A percentile compares a stretch with the other conserved stretches of the same genome.
These are phyloP conservation scores for Sisor rabdophorus DNA, from an alignment of 2,113 vertebrate species.

Conservation along the genomic window DNA sequence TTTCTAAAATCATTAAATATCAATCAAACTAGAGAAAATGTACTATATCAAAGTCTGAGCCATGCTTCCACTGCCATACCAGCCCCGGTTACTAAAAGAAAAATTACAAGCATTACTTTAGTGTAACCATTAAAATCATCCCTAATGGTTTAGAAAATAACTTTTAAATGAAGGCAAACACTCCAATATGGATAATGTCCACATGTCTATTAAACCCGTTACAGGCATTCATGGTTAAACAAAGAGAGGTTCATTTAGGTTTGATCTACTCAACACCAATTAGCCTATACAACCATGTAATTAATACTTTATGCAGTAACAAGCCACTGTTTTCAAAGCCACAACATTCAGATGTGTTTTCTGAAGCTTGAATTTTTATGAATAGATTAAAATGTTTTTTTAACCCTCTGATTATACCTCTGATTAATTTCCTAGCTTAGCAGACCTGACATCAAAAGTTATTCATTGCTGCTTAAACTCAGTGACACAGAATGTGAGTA, in stretches of 20 bases:
- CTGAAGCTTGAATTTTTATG: background rate
- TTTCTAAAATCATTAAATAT: no score
- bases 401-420: background rate
- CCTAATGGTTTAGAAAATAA: background rate
- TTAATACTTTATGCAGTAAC: background rate
- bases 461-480: conserved; percentile 47
- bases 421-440: conserved; percentile 30
- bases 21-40: no score
- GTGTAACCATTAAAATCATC: background rate
- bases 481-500: conserved; percentile 39
- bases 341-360: background rate
- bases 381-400: background rate
- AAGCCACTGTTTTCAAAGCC: background rate
- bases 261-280: background rate
- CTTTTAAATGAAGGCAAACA: no score
- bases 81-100: background rate
- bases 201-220: conserved; percentile 6
- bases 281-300: background rate
- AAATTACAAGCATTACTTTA: background rate
- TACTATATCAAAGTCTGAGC: no score
- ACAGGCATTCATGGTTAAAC: background rate
- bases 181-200: conserved; percentile 11
- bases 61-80: no score
- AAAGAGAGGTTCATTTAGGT: background rate
- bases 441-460: conserved; percentile 24